phyloP scores from a whole-genome alignment of 1,140 invertebrate species.

The Sarcophaga bullata region DNA sequence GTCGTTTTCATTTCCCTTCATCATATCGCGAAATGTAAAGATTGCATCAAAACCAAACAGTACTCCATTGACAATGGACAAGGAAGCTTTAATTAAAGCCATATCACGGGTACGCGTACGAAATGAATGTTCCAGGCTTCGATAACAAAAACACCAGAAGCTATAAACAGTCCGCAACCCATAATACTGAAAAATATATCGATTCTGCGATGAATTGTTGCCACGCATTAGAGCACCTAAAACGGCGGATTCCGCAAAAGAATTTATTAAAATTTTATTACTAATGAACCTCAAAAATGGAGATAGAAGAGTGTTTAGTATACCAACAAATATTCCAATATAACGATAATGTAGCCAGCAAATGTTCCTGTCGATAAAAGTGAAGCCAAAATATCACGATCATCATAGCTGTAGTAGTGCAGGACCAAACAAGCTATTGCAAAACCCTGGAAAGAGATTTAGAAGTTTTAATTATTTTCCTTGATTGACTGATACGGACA shows the following conservation, averaged over 20 bases:
- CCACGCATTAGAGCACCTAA: conserved; percentile 72
- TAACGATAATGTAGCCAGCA: conserved; percentile 61
- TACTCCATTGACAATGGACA: conserved; percentile 77
- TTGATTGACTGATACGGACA: too few species aligned
- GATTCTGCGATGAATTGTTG: conserved; percentile 73
- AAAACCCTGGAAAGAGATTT: conserved; percentile 53
- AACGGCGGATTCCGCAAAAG: neutral
- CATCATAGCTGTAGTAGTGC: conserved; percentile 64
- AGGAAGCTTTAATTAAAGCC: conserved; percentile 77
- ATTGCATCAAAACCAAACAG: conserved; percentile 78
- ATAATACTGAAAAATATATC: conserved; percentile 80
- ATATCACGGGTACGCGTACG: conserved; percentile 67
- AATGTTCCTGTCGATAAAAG: conserved; percentile 63
- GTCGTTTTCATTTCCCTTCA: neutral
- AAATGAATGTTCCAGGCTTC: conserved; percentile 66
- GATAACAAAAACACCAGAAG: conserved; percentile 76
- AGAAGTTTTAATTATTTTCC: too few species aligned
- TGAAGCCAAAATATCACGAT: conserved; percentile 63
- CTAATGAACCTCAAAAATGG: neutral
- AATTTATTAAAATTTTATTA: conserved; percentile 16
- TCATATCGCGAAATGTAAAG: conserved; percentile 75
- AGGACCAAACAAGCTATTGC: conserved; percentile 59
- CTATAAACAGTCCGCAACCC: conserved; percentile 76
- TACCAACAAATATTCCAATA: conserved; percentile 61
- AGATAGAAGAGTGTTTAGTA: neutral